Percentiles rank a stretch among this genome's conserved stretches.
Conservation (phyloP, 1,140 invertebrate genomes). For the Bombus balteatus region DNA sequence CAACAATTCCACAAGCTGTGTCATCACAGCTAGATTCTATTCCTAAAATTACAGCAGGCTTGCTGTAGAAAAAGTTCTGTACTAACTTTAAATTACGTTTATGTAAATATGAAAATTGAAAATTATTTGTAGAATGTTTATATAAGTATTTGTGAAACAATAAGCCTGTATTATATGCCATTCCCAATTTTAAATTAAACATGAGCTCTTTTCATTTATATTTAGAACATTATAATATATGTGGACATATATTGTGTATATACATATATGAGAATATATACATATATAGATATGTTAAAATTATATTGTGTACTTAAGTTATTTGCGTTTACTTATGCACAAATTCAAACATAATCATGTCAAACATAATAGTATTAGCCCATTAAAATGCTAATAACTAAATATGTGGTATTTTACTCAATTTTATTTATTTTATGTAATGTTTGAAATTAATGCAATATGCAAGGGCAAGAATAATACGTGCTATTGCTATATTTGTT, state of each 20-base stretch:
- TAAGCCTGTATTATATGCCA: not conserved
- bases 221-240: not conserved
- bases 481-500: not conserved
- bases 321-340: too few species aligned
- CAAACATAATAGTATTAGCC: too few species aligned
- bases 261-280: not conserved
- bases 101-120: not conserved
- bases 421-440: not conserved
- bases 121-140: not conserved
- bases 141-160: not conserved
- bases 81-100: not conserved
- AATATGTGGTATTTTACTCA: not conserved
- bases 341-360: not conserved
- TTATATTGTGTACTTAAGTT: not conserved
- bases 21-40: conserved; percentile 99
- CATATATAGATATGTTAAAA: not conserved
- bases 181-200: not conserved
- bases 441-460: not conserved
- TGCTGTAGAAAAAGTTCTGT: conserved; percentile 5
- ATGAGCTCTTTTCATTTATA: not conserved
- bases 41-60: conserved; percentile 86
- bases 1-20: conserved; percentile 95
- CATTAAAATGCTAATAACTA: not conserved
- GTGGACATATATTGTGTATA: not conserved
- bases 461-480: not conserved